phyloP scores from a whole-genome alignment of 64 coral and sea anemone genomes.

The Anthopleura sola region DNA sequence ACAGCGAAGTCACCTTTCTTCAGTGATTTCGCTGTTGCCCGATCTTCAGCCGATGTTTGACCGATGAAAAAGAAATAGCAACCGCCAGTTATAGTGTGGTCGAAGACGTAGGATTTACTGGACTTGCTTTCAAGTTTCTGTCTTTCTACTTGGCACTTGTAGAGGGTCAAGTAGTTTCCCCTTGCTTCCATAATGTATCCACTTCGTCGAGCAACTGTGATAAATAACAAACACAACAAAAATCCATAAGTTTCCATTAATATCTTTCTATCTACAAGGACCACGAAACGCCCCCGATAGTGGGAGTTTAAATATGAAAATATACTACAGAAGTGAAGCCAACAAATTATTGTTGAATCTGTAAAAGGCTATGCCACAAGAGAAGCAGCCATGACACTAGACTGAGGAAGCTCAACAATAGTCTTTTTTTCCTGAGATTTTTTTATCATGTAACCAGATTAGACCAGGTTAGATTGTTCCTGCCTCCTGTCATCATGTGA shows the following conservation, averaged over 20 bases:
- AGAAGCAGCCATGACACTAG: no score
- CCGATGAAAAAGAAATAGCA: conserved; percentile 59
- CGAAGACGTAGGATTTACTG: conserved; percentile 34
- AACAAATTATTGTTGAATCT: no score
- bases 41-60: conserved; percentile 32
- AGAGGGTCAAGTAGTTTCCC: conserved; percentile 69
- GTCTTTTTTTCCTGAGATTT: no score
- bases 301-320: no score
- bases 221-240: neutral
- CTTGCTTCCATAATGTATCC: conserved; percentile 76
- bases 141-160: conserved; percentile 52
- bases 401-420: no score
- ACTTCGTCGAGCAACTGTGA: conserved; percentile 16
- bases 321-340: no score
- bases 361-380: no score
- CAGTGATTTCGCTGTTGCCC: conserved; percentile 39
- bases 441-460: no score
- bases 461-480: no score
- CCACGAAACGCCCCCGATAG: no score
- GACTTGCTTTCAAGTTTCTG: conserved; percentile 49
- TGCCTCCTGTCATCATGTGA: no score
- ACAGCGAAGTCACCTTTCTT: conserved; percentile 63
- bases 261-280: no score
- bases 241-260: neutral
- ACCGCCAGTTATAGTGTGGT: conserved; percentile 62